phyloP scores from a whole-genome alignment of 1,140 invertebrate genomes.

The Cotesia vestalis region DNA sequence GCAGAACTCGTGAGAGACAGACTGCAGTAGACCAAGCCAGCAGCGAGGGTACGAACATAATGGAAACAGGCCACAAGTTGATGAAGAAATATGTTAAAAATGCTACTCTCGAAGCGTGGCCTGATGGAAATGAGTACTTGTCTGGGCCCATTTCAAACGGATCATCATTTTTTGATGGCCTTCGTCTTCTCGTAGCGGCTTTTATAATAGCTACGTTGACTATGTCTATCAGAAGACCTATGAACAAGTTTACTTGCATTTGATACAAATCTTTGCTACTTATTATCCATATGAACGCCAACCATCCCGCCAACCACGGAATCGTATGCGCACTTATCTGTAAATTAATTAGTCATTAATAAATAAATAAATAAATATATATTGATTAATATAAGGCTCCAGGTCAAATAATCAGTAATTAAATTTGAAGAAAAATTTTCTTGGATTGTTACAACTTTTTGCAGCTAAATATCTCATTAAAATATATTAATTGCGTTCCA shows the following conservation, averaged over 20 bases:
- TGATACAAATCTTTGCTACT: slow-evolving; percentile 74
- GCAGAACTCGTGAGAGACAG: slow-evolving; percentile 80
- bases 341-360: slow-evolving; percentile 33
- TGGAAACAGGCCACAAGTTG: slow-evolving; percentile 70
- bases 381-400: background rate
- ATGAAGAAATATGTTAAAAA: slow-evolving; percentile 80
- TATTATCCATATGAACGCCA: slow-evolving; percentile 79
- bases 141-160: slow-evolving; percentile 74
- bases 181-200: slow-evolving; percentile 77
- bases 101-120: slow-evolving; percentile 88
- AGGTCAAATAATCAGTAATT: too few relatives aligned
- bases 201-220: slow-evolving; percentile 84
- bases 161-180: slow-evolving; percentile 79
- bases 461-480: too few relatives aligned
- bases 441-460: too few relatives aligned
- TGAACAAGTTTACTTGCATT: slow-evolving; percentile 84
- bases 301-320: slow-evolving; percentile 79
- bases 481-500: too few relatives aligned
- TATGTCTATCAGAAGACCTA: slow-evolving; percentile 90
- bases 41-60: slow-evolving; percentile 71
- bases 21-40: slow-evolving; percentile 80
- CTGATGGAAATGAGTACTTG: slow-evolving; percentile 95
- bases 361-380: background rate
- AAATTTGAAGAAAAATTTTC: background rate
- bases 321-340: slow-evolving; percentile 91